Percentiles rank a stretch among this genome's conserved stretches.
These are phyloP conservation scores for Meloidogyne floridensis DNA, from an alignment of 1,140 invertebrate genomes.

Conservation along the genomic window DNA sequence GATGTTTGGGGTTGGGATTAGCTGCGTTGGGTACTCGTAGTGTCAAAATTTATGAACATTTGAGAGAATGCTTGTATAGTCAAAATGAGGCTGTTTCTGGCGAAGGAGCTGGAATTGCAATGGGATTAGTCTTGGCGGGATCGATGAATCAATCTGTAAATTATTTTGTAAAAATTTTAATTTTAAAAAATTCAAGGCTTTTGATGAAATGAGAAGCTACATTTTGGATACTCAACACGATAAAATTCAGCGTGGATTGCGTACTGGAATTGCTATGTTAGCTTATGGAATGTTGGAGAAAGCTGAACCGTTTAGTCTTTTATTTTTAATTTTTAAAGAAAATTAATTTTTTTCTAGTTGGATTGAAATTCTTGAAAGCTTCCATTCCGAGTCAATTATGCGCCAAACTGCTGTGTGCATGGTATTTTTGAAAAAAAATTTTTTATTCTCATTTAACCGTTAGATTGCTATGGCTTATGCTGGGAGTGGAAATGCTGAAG, in stretches of 20 bases:
- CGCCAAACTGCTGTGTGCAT: conserved; percentile 94
- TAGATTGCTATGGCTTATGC: conserved; percentile 93
- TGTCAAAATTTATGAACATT: conserved; percentile 86
- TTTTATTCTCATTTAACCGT: neutral
- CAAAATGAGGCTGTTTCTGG: conserved; percentile 97
- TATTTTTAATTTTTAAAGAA: neutral
- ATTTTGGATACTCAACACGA: conserved; percentile 94
- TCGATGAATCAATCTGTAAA: conserved; percentile 40
- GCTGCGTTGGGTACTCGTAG: conserved; percentile 95
- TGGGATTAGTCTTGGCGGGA: conserved; percentile 96
- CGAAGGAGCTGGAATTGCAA: conserved; percentile 93
- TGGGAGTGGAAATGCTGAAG: conserved; percentile 93
- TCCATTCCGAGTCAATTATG: conserved; percentile 77
- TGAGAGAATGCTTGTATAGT: conserved; percentile 90
- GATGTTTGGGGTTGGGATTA: conserved; percentile 90
- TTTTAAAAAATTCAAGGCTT: conserved; percentile 33
- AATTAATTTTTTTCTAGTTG: conserved; percentile 28
- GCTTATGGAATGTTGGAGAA: conserved; percentile 96
- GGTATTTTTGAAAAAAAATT: neutral
- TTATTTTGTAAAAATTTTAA: neutral
- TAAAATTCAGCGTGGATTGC: conserved; percentile 89
- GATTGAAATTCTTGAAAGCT: conserved; percentile 75
- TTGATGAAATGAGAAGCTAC: conserved; percentile 69
- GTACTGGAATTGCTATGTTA: conserved; percentile 87
- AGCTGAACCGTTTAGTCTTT: conserved; percentile 75